These are phyloP conservation scores for Temnopleurus reevesii DNA, from an alignment of 53 echinoderm and acorn worm genomes.

Conservation along the genomic window DNA sequence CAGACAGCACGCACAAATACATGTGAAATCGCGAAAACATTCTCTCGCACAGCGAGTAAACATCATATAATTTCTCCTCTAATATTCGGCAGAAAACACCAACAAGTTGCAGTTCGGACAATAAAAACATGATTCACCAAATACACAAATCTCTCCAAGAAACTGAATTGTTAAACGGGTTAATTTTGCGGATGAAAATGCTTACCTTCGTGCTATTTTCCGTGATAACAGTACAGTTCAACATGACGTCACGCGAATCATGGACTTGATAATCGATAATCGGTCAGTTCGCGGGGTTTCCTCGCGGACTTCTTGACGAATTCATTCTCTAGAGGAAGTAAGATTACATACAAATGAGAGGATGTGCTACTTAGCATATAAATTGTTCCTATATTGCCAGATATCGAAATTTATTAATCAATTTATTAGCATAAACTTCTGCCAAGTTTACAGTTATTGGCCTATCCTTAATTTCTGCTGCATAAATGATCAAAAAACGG, in stretches of 20 bases:
- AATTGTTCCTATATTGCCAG: not conserved
- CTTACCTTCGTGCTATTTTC: slow-evolving; percentile 56
- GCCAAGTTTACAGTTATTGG: not conserved
- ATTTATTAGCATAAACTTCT: too few species aligned
- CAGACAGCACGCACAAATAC: slow-evolving; percentile 27
- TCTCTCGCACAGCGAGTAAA: slow-evolving; percentile 6
- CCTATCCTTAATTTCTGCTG: not conserved
- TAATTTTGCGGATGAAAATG: slow-evolving; percentile 17
- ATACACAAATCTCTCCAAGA: not conserved
- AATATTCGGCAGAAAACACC: slow-evolving; percentile 8
- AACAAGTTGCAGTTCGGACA: not conserved
- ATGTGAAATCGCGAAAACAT: slow-evolving; percentile 23
- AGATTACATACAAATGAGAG: not conserved
- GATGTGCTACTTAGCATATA: not conserved
- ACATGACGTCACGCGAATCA: slow-evolving; percentile 59
- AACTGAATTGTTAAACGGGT: not conserved
- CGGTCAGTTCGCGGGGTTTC: slow-evolving; percentile 63
- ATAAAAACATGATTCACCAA: not conserved
- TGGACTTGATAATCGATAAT: slow-evolving; percentile 63
- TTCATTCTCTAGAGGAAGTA: slow-evolving; percentile 37
- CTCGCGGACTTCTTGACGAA: slow-evolving; percentile 53
- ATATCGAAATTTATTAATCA: not conserved
- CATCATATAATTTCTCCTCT: not conserved
- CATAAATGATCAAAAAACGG: not conserved
- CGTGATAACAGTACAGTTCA: slow-evolving; percentile 59